Conservation (phyloP, 2,888 invertebrate species). For the Eristalinus sepulchralis region DNA sequence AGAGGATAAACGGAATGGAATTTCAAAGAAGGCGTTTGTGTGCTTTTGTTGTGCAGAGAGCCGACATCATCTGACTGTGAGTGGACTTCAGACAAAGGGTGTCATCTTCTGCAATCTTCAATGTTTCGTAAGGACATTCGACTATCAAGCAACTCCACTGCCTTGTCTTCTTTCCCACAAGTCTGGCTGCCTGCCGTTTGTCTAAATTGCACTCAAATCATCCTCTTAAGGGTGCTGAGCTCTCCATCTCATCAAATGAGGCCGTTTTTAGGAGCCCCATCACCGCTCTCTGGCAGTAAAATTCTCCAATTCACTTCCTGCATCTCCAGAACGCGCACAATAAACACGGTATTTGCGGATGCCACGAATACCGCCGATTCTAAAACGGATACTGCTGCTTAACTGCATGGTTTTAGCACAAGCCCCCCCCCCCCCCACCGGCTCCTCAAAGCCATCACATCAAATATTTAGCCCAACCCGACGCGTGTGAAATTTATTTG, state of each 20-base stretch:
- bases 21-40: too few species aligned
- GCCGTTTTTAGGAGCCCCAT: background rate
- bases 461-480: background rate
- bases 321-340: background rate
- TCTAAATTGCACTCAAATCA: background rate
- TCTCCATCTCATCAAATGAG: background rate
- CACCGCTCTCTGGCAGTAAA: background rate
- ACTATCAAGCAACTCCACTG: too few species aligned
- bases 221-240: background rate
- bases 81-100: too few species aligned
- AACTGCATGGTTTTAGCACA: background rate
- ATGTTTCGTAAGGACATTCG: too few species aligned
- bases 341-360: too few species aligned
- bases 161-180: background rate
- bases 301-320: background rate
- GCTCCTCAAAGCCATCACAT: background rate
- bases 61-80: too few species aligned
- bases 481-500: background rate
- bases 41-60: too few species aligned
- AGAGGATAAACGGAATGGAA: too few species aligned
- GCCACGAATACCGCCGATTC: background rate
- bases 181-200: background rate
- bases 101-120: too few species aligned
- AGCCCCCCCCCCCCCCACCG: background rate
- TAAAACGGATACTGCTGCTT: background rate